Base-by-base conservation (phyloP, 1,140 invertebrate genomes). In the Penaeus chinensis region DNA sequence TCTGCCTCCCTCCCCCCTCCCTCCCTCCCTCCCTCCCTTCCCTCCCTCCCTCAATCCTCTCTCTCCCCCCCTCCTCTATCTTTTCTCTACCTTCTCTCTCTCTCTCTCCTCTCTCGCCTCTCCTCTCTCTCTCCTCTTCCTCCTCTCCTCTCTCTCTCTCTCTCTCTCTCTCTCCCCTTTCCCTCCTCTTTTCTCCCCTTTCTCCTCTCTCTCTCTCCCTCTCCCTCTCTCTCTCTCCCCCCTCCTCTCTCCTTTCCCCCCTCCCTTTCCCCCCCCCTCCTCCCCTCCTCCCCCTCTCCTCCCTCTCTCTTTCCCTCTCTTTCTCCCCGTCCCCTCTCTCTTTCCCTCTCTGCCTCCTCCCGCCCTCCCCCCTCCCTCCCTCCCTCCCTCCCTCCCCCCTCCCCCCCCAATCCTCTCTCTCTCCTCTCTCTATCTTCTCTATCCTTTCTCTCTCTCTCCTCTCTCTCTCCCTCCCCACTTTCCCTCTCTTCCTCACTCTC, bases 11-110 rank as follows among this genome's bases (percentile, higher is more conserved):
- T 16, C 22, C 13, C n/a, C n/a, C n/a, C 69, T 74, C 69, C 8
- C 69, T 74, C 71, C 24, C 71, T 74, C 71, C 24, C 71, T 74
- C 71, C 24, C 71, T 74, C 71, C 24, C 71, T 74, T 74, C 71
- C 24, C 18, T 74, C 71, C 24, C 71, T 74, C 71, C 24, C 32
- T 54, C n/a, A n/a, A n/a, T n/a, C n/a, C 78, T 80, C 71, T 37
- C 37, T 47, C 42, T 80, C 13, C 5, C 78, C 27, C 27, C 37
- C 32, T 54, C n/a, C 27, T 32, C 32, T 32, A 2, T 32, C 32
- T 32, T 32, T 2, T 32, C 1, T 32, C 32, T 32, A 2, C 7
- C 32, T 20, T 20, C 22, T 74, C 37, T 42, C 37, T 42, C 37
- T 42, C 37, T 42, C 7, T 4, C 37, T 42, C 37, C 7, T 7